These are phyloP conservation scores for Eupithecia subfuscata DNA, from an alignment of 2,888 invertebrate genomes.

Conservation along the genomic window DNA sequence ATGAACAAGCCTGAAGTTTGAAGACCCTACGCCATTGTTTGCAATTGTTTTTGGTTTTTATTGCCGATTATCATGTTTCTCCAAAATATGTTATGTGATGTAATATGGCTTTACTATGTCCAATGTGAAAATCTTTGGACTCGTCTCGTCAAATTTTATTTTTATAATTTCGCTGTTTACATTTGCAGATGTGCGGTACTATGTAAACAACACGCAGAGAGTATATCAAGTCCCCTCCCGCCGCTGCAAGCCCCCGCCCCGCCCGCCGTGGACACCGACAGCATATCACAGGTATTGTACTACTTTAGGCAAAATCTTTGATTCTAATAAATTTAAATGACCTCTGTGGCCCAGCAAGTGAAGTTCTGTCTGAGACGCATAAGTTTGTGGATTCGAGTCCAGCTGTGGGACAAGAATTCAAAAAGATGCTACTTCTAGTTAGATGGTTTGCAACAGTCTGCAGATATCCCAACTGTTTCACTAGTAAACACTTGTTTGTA, in stretches of 20 bases:
- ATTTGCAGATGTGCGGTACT: constrained; percentile 68
- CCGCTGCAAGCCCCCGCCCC: constrained; percentile 38
- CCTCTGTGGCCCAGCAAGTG: too few relatives aligned
- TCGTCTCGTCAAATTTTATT: neutral
- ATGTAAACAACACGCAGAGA: constrained; percentile 73
- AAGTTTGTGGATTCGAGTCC: neutral
- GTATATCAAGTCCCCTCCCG: constrained; percentile 56
- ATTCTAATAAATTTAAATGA: too few relatives aligned
- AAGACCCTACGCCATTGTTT: too few relatives aligned
- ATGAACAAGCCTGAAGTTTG: too few relatives aligned
- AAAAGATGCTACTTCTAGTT: neutral
- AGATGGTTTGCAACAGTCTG: too few relatives aligned
- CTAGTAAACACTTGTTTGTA: too few relatives aligned
- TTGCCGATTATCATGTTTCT: too few relatives aligned
- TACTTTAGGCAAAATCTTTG: neutral
- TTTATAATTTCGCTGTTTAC: neutral
- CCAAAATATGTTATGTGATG: too few relatives aligned
- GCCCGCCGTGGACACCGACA: constrained; percentile 29
- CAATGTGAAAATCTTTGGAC: too few relatives aligned
- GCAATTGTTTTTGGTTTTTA: too few relatives aligned
- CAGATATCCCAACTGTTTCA: too few relatives aligned
- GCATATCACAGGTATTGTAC: constrained; percentile 18
- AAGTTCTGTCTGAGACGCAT: neutral
- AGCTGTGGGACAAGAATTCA: neutral
- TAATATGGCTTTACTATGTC: too few relatives aligned